Evolutionary conservation across 2,797 vertebrate species (phyloP).

Genomic region (Phaenicophaeus curvirostris): DNA sequence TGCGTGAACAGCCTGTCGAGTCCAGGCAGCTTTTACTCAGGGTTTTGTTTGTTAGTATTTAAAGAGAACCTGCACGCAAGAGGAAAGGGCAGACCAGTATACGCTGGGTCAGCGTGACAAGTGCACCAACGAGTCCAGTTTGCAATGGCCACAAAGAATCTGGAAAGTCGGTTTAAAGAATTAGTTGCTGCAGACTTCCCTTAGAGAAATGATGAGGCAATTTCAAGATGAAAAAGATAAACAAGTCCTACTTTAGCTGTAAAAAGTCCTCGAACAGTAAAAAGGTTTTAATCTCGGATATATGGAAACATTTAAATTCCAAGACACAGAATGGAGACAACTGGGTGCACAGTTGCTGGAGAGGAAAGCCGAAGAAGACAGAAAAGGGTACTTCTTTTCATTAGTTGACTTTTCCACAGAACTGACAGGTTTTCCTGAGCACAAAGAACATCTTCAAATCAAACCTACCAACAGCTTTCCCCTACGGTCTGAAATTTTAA

Average conservation of each 20-base stretch:
- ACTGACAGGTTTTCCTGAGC: not conserved
- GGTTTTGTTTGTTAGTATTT: not conserved
- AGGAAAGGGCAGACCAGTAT: not conserved
- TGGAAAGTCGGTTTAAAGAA: constrained; percentile 21
- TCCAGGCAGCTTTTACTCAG: not conserved
- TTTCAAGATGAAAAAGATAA: constrained; percentile 19
- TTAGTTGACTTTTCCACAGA: constrained; percentile 39
- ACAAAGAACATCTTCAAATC: constrained; percentile 56
- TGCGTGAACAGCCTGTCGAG: not conserved
- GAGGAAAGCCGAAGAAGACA: constrained; percentile 52
- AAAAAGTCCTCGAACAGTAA: not conserved
- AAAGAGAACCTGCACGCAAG: not conserved
- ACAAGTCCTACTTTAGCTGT: not conserved
- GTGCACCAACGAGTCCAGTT: not conserved
- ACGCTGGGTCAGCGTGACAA: not conserved
- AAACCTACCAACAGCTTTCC: not conserved
- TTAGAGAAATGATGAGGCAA: constrained; percentile 18
- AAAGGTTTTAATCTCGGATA: constrained; percentile 8
- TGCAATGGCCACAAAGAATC: constrained; percentile 13
- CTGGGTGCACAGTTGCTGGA: constrained; percentile 1
- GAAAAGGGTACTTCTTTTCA: not conserved
- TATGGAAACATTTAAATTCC: constrained; percentile 29
- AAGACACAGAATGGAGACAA: constrained; percentile 46
- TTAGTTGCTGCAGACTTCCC: not conserved
- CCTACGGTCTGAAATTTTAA: constrained; percentile 8